phyloP scores from a whole-genome alignment of 2,797 vertebrate genomes.

The Spondyliosoma cantharus region DNA sequence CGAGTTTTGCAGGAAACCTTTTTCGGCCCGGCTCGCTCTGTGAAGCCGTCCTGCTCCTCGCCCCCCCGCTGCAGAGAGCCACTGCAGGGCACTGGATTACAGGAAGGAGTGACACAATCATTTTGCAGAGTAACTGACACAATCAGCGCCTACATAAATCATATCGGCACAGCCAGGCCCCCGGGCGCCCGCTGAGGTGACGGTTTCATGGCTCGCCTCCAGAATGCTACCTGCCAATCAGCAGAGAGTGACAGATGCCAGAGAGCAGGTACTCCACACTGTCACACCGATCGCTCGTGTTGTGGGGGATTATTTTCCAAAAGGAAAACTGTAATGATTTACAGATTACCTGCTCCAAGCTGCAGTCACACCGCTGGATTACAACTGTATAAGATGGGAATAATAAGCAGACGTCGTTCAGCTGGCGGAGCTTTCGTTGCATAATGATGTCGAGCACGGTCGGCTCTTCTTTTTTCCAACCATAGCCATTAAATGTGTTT shows the following conservation, averaged over 20 bases:
- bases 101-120: slow-evolving; percentile 74
- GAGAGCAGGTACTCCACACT: slow-evolving; percentile 54
- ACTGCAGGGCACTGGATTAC: slow-evolving; percentile 67
- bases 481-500: background rate
- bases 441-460: background rate
- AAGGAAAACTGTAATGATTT: slow-evolving; percentile 57
- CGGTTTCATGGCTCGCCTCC: slow-evolving; percentile 76
- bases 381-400: slow-evolving; percentile 2
- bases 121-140: slow-evolving; percentile 79
- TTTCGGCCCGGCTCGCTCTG: slow-evolving; percentile 23
- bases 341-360: slow-evolving; percentile 51
- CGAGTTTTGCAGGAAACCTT: slow-evolving; percentile 21
- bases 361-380: slow-evolving; percentile 45
- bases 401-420: slow-evolving; percentile 2
- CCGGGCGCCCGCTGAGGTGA: slow-evolving; percentile 70
- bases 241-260: slow-evolving; percentile 66
- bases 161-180: slow-evolving; percentile 74
- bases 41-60: slow-evolving; percentile 23
- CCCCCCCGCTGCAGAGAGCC: slow-evolving; percentile 20
- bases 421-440: background rate
- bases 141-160: slow-evolving; percentile 81
- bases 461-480: background rate
- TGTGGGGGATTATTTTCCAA: slow-evolving; percentile 53
- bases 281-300: slow-evolving; percentile 28
- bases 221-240: slow-evolving; percentile 78